phyloP scores from a whole-genome alignment of 2,888 invertebrate species.

The Thereva unica region DNA sequence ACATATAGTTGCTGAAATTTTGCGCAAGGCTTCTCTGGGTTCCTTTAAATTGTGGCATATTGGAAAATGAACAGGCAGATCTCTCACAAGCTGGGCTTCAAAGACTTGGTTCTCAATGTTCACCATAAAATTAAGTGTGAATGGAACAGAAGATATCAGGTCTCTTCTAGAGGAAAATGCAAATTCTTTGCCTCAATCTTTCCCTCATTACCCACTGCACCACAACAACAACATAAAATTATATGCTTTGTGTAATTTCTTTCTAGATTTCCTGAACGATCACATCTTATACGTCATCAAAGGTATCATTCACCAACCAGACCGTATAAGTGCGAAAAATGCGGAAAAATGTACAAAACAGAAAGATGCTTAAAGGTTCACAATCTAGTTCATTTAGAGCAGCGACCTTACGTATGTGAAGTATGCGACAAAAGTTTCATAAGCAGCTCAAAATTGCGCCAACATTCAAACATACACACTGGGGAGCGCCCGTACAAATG shows the following conservation, averaged over 20 bases:
- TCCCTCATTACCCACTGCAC: too few relatives aligned
- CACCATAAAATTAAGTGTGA: too few relatives aligned
- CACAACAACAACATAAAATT: too few relatives aligned
- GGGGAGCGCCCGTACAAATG: constrained; percentile 64
- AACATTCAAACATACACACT: constrained; percentile 65
- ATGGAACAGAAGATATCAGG: too few relatives aligned
- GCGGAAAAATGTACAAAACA: constrained; percentile 61
- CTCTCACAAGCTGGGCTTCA: too few relatives aligned
- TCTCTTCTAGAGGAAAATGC: too few relatives aligned
- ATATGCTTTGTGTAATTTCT: constrained; percentile 23
- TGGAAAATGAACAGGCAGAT: too few relatives aligned
- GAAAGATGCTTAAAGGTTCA: constrained; percentile 64
- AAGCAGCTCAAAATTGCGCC: constrained; percentile 64
- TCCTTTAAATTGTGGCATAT: too few relatives aligned
- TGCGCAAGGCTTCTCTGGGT: too few relatives aligned
- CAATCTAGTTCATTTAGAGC: constrained; percentile 61
- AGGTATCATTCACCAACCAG: constrained; percentile 57
- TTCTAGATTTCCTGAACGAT: constrained; percentile 55
- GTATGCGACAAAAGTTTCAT: constrained; percentile 64
- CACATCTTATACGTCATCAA: constrained; percentile 57
- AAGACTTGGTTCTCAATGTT: too few relatives aligned
- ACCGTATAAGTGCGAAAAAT: constrained; percentile 57
- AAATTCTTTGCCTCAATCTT: too few relatives aligned
- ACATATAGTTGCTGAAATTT: too few relatives aligned
- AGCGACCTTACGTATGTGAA: constrained; percentile 62